These are phyloP conservation scores for Paramormyrops kingsleyae DNA, from an alignment of 2,113 vertebrate species.

Conservation along the genomic window DNA sequence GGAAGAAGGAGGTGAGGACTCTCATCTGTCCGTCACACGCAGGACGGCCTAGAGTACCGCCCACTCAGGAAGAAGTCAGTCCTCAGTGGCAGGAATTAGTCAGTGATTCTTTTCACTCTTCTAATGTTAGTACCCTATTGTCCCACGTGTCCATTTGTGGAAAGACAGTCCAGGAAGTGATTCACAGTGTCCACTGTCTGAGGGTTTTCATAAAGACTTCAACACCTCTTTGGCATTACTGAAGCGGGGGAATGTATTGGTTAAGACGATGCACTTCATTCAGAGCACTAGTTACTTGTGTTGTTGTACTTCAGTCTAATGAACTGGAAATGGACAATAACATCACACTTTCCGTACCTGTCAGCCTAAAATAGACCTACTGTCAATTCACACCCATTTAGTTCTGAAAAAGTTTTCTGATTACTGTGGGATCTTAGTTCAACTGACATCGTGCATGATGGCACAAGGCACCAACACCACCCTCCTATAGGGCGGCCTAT, in stretches of 20 bases:
- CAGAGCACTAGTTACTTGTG: background rate
- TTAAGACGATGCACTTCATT: background rate
- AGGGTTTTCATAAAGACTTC: background rate
- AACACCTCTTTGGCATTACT: background rate
- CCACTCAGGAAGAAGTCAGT: background rate
- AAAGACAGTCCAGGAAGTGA: background rate
- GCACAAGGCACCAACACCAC: background rate
- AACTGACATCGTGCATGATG: background rate
- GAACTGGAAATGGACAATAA: background rate
- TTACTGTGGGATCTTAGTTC: background rate
- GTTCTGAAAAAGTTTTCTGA: background rate
- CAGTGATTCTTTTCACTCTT: background rate
- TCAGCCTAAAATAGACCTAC: background rate
- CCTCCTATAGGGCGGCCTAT: background rate
- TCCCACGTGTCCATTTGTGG: background rate
- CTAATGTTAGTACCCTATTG: background rate
- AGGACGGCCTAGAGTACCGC: background rate
- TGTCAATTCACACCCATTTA: background rate
- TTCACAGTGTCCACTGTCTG: background rate
- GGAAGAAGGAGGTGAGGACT: constrained; percentile 81
- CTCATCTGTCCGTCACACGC: background rate
- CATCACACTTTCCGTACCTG: background rate
- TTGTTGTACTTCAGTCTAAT: background rate
- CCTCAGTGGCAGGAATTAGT: background rate
- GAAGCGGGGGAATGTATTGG: background rate